Evolutionary conservation across 64 coral and sea anemone genomes (phyloP), one percentile per base, ranked within the genome.

Genomic region (Pocillopora damicornis): DNA sequence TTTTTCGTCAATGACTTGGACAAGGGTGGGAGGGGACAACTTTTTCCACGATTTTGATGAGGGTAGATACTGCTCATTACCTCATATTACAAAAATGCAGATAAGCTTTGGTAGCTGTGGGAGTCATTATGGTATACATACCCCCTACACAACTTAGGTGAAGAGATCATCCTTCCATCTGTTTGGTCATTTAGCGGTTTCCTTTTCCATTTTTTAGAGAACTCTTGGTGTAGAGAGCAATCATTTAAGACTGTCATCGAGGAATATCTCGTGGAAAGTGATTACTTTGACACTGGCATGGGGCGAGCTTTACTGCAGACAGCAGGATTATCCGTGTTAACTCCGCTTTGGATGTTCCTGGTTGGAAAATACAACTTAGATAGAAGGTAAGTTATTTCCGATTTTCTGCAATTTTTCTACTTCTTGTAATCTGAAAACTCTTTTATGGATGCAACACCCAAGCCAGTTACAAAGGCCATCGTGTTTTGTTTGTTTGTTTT

Each of bases 341-440:
- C 65, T 13, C 81, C 81, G 45, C 51, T 85, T 5, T 71, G 36
- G 64, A 85, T 85, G 81, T 85, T 85, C 22, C 0, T 85, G 18
- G 65, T 85, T 72, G 81, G 81, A 11, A 85, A 23, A 73, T 85
- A 85, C 81, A 73, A 58, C 81, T 72, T 85, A 9, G 63, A 85
- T 10, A 22, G 37, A 8, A 85, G 81, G 81, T 73, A 23, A 1
- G 64, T 73, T 69, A 45, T 10, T 12, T 64, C 20, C 37, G 22
- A 51, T 51, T 51, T 51, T 51, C 42, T 51, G 42, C 7, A 51
- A 51, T 51, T 11, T 1, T 7, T 71, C 11, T 71, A 0, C 22
- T 71, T 23, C 25, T 63, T 63, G 11, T 11, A 63, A 13, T 11
- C 13, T 7, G 13, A 2, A 2, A 15, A 4, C 61, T 63, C 61